Evolutionary conservation across 2,797 vertebrate genomes (phyloP).

Genomic region (Serranus cabrilla): DNA sequence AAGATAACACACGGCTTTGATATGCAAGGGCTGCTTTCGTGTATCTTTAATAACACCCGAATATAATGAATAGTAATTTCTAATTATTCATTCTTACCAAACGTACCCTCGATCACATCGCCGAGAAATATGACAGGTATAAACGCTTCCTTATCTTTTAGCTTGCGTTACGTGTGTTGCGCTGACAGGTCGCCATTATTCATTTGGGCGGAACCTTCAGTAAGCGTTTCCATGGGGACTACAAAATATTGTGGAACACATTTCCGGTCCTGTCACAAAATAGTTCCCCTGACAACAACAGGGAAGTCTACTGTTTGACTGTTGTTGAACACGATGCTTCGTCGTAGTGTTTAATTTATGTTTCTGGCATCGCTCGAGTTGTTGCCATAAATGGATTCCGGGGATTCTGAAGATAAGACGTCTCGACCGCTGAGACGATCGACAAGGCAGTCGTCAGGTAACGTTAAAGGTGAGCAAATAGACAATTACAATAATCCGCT

Average conservation of each 20-base stretch:
- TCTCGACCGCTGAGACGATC: constrained; percentile 50
- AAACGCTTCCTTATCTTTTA: not conserved
- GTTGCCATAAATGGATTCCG: constrained; percentile 66
- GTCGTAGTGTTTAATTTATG: constrained; percentile 4
- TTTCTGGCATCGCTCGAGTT: not conserved
- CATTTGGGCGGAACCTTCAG: constrained; percentile 47
- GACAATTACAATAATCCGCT: too few species aligned
- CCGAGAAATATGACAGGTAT: not conserved
- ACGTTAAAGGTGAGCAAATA: constrained; percentile 56
- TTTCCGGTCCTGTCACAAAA: constrained; percentile 48
- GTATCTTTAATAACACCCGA: not conserved
- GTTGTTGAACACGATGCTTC: constrained; percentile 15
- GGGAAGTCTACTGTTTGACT: constrained; percentile 27
- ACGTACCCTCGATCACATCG: constrained; percentile 14
- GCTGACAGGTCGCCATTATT: not conserved
- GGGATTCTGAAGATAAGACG: not conserved
- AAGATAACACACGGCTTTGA: not conserved
- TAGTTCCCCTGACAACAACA: constrained; percentile 6
- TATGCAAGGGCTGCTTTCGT: not conserved
- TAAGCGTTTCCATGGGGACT: constrained; percentile 22
- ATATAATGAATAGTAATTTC: rapidly evolving
- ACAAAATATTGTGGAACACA: not conserved
- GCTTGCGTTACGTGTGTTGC: not conserved
- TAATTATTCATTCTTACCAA: not conserved
- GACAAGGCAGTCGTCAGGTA: constrained; percentile 26